These are phyloP conservation scores for Zalophus californianus DNA, from an alignment of 2,797 vertebrate genomes.

Conservation along the genomic window DNA sequence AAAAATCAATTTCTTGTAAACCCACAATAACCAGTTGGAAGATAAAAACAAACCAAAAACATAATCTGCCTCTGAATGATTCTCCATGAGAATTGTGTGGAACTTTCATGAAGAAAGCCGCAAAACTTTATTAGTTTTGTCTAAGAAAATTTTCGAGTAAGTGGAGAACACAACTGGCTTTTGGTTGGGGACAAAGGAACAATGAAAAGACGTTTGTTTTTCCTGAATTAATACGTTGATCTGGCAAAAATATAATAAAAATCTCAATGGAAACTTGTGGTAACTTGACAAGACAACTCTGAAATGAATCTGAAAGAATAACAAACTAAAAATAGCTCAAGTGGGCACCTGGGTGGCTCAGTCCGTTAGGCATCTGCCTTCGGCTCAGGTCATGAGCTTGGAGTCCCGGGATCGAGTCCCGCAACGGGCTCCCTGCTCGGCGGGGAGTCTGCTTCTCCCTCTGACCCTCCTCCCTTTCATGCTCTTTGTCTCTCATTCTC, in stretches of 20 bases:
- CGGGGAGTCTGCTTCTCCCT: too few species aligned
- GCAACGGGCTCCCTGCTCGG: too few species aligned
- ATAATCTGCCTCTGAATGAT: neutral
- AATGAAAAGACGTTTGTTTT: slow-evolving; percentile 16
- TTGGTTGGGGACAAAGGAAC: neutral
- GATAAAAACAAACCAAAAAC: neutral
- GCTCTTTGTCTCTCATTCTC: too few species aligned
- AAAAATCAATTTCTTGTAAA: neutral
- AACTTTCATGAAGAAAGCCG: slow-evolving; percentile 38
- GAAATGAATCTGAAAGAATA: slow-evolving; percentile 40
- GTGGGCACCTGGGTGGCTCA: neutral
- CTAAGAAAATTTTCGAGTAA: slow-evolving; percentile 34
- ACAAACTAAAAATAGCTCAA: slow-evolving; percentile 71
- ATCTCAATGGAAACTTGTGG: slow-evolving; percentile 55
- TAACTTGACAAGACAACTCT: slow-evolving; percentile 44
- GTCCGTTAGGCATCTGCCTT: too few species aligned
- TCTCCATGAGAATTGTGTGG: neutral
- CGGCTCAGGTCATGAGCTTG: too few species aligned
- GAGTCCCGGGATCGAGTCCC: too few species aligned
- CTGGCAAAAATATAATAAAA: slow-evolving; percentile 26
- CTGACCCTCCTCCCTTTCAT: too few species aligned
- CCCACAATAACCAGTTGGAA: neutral
- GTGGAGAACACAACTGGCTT: neutral
- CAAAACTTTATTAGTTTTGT: neutral
- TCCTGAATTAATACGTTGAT: slow-evolving; percentile 41